Base-by-base conservation (phyloP, 2,113 vertebrate species). In the Castor canadensis region DNA sequence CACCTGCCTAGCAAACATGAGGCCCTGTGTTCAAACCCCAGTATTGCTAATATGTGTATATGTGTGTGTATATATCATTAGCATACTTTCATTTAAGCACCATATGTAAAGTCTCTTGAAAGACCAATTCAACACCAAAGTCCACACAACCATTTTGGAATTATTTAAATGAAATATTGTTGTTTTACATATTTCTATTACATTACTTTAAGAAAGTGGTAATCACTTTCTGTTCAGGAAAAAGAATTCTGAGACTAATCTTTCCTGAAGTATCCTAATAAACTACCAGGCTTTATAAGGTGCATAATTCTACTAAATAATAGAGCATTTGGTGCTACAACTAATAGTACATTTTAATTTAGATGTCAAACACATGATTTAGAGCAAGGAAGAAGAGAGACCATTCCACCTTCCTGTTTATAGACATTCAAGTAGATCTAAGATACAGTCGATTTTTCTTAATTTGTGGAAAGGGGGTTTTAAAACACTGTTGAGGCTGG, bases 211-310 rank as follows among this genome's bases (percentile, higher is more conserved):
- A 91, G 62, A 93, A 93, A 87, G 20, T 71, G 54, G 8, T 64
- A 86, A 22, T 94, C 81, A 94, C n/a, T n/a, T n/a, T n/a, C n/a
- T n/a, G n/a, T n/a, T n/a, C 72, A 86, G 38, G 81, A 9, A 77
- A 93, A 79, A 95, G 45, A 49, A 89, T 93, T 93, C 16, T 89
- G 87, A 95, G 87, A 96, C 87, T 56, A 81, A 62, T 45, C n/a
- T n/a, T 88, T 93, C 58, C 35, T 83, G 82, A 96, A 95, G 66
- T 84, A 87, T 84, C 30, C 67, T 83, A 92, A 72, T 80, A 95
- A 91, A 83, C 52, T 30, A 84, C 64, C 32, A 94, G 7, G 35
- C 77, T 95, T 86, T 43, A 87, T 38, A 91, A 90, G 43, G 64
- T 60, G 16, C 19, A 66, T 69, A 94, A 91, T 87, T 96, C 67